A percentile compares a stretch with the other conserved stretches of the same genome.
phyloP scores from a whole-genome alignment of 1,140 invertebrate species.

The Reticulitermes speratus region DNA sequence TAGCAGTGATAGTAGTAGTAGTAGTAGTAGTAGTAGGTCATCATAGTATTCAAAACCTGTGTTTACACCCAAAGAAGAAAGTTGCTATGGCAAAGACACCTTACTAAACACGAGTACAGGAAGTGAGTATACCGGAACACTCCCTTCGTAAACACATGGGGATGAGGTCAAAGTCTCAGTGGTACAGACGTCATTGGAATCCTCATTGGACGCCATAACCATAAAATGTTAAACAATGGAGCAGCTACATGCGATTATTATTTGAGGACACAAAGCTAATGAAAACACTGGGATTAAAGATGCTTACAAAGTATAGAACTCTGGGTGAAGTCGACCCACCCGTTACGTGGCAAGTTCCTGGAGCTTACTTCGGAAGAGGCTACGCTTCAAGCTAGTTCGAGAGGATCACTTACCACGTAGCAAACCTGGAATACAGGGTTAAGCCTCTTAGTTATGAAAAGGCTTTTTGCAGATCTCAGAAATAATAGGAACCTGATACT shows the following conservation, averaged over 20 bases:
- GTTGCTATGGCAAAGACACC: not conserved
- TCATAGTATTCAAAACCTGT: too few relatives aligned
- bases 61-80: too few relatives aligned
- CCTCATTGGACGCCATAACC: not conserved
- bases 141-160: not conserved
- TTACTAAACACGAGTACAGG: not conserved
- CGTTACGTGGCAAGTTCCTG: not conserved
- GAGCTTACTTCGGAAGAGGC: not conserved
- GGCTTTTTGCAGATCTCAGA: not conserved
- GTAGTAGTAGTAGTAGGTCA: too few relatives aligned
- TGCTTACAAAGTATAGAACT: not conserved
- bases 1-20: too few relatives aligned
- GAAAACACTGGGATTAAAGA: slow-evolving; percentile 1
- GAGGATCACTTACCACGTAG: not conserved
- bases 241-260: not conserved
- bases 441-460: not conserved
- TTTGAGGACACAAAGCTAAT: not conserved
- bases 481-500: too few relatives aligned
- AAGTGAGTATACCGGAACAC: not conserved
- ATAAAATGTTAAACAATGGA: not conserved
- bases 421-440: not conserved
- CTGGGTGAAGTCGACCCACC: too few relatives aligned
- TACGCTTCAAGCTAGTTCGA: not conserved
- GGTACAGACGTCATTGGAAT: not conserved
- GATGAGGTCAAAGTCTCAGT: not conserved